A percentile compares a stretch with the other conserved stretches of the same genome.
phyloP scores from a whole-genome alignment of 2,113 vertebrate genomes.

The Rissa tridactyla region DNA sequence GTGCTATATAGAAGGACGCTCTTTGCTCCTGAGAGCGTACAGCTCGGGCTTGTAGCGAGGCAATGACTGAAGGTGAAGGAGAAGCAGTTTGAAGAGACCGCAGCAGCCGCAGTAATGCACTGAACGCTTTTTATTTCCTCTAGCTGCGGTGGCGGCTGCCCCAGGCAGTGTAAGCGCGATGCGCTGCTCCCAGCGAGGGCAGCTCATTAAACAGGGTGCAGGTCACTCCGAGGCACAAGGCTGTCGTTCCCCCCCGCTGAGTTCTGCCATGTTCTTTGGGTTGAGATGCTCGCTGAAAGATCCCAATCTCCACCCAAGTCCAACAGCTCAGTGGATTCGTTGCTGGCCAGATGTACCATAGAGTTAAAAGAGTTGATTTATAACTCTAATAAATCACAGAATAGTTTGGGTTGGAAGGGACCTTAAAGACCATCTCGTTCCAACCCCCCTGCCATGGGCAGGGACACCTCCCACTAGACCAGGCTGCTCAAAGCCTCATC shows the following conservation, averaged over 20 bases:
- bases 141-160: not conserved
- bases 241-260: accelerated
- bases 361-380: not conserved
- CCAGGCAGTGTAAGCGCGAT: accelerated
- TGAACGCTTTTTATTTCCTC: not conserved
- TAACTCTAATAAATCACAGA: not conserved
- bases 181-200: not conserved
- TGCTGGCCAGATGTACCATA: not conserved
- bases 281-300: not conserved
- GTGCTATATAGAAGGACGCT: not conserved
- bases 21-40: not conserved
- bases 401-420: no score
- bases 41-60: accelerated
- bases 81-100: not conserved
- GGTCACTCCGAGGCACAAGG: accelerated
- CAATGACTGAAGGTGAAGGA: not conserved
- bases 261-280: not conserved
- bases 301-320: not conserved
- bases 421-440: no score
- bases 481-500: no score
- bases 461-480: no score
- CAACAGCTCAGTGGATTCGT: not conserved
- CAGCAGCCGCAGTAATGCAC: not conserved
- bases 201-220: not conserved
- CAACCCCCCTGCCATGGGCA: no score